phyloP scores from a whole-genome alignment of 2,113 vertebrate genomes.

The Austrofundulus limnaeus region DNA sequence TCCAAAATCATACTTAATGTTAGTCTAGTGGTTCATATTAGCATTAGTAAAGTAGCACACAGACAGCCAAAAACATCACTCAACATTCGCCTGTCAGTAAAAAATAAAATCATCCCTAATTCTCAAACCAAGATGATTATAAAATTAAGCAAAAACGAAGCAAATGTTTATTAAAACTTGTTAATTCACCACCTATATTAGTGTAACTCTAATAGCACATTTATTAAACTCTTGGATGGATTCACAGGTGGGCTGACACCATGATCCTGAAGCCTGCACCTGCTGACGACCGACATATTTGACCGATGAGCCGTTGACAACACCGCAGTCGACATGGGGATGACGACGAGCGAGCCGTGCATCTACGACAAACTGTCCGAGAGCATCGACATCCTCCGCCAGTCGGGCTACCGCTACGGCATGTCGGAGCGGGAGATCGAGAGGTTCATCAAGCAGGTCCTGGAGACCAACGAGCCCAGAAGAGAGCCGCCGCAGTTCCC shows the following conservation, averaged over 20 bases:
- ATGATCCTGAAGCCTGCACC: conserved; percentile 21
- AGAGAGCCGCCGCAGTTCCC: conserved; percentile 86
- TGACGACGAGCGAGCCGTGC: conserved; percentile 87
- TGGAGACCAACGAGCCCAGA: conserved; percentile 92
- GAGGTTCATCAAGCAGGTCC: conserved; percentile 91
- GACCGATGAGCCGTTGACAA: not conserved
- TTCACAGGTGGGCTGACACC: conserved; percentile 33
- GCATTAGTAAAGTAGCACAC: too few species aligned
- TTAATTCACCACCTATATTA: not conserved
- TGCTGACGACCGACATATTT: conserved; percentile 9
- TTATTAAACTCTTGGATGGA: not conserved
- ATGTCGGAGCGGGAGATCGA: conserved; percentile 96
- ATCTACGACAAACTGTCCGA: conserved; percentile 96
- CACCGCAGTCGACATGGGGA: conserved; percentile 81
- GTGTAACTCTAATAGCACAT: not conserved
- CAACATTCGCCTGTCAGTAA: too few species aligned
- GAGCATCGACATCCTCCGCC: conserved; percentile 91
- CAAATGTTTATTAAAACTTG: not conserved
- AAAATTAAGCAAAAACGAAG: not conserved
- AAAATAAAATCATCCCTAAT: not conserved
- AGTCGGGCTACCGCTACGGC: conserved; percentile 93
- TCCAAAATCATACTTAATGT: too few species aligned
- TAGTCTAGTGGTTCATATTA: too few species aligned
- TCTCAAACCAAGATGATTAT: not conserved
- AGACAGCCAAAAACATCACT: too few species aligned